Evolutionary conservation across 2,797 vertebrate genomes (phyloP), one percentile per base, ranked within the genome.

Genomic region (Acanthurus tractus): DNA sequence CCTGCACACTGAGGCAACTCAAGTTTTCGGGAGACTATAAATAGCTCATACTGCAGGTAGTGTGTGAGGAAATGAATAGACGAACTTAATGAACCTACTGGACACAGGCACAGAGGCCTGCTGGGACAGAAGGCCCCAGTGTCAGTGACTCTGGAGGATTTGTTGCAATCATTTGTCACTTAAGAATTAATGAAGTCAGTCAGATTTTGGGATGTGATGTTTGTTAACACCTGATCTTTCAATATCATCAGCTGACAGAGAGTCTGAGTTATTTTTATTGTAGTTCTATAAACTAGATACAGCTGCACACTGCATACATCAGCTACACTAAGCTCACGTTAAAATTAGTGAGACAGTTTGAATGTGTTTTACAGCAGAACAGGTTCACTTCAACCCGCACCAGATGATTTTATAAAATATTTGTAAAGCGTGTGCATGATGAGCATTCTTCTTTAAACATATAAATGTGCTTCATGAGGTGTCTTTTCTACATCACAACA

Each of bases 371-470:
- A 54, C 22, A 38, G 23, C 45, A 12, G 18, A 36, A n/a, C 13
- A 36, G 12, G 4, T 13, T 11, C 9, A 34, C 12, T 22, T 17
- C 44, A 54, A 63, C 13, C 3, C 0, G 2, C 22, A 52, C 23
- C 25, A 10, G 18, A 45, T 36, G 22, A 56, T 22, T 34, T 34
- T 25, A 5, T 40, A 23, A 15, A 40, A 12, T 40, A 11, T 48
- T n/a, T 49, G 18, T 1, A 15, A 18, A 36, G 36, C 69, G 61
- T 67, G 54, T 70, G 13, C 57, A 74, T 74, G 73, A 82, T 59
- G 46, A 63, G 8, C 57, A 74, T 80, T 78, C 54, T 76, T 72
- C 72, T 86, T 55, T 70, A 74, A 74, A 86, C 23, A 75, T 36
- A 61, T 74, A 34, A 34, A 4, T 34, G 63, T 49, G 49, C 17